Evolutionary conservation across 2,113 vertebrate species (phyloP), one percentile per base, ranked within the genome.

Genomic region (Phoxinus phoxinus): DNA sequence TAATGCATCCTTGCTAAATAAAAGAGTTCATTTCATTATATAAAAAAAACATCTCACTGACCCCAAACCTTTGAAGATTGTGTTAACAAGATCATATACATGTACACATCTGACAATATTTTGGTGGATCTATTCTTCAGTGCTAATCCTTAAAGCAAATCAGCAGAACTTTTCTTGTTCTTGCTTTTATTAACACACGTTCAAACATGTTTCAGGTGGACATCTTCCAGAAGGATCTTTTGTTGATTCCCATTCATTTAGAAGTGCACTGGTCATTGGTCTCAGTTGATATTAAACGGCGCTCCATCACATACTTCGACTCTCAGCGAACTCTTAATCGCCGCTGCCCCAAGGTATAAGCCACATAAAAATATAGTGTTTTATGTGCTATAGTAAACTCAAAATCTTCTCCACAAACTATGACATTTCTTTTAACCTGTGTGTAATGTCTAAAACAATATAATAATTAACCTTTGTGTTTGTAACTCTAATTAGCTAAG

Each of bases 261-360:
- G 97, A 98, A 91, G 97, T 98, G 1, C 97, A 98, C 84, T 98
- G 97, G 97, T 98, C 97, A 0, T 95, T 98, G 86, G 94, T 98
- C 84, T 97, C 96, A 1, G 97, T 98, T 2, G 96, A 98, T 30
- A 97, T 98, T 83, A 92, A 93, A 17, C 93, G 81, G 1, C 93
- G 95, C 30, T 94, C 94, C 85, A 97, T 98, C 91, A 97, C 95
- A 1, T 98, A 98, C 91, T 97, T 97, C 51, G 97, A 98, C 91
- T 98, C 97, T 11, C 97, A 97, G 91, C 93, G 97, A 35, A 98
- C 97, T 2, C 96, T 98, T 61, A 98, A 98, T 90, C 94, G 96
- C 78, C 95, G 97, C 71, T 98, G 97, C 89, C 97, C 97, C 86
- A 97, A 97, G 96, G 97, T 97, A 81, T 41, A 87, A 13, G 9